Conservation (phyloP, 2,888 invertebrate genomes). For the Antheraea yamamai region DNA sequence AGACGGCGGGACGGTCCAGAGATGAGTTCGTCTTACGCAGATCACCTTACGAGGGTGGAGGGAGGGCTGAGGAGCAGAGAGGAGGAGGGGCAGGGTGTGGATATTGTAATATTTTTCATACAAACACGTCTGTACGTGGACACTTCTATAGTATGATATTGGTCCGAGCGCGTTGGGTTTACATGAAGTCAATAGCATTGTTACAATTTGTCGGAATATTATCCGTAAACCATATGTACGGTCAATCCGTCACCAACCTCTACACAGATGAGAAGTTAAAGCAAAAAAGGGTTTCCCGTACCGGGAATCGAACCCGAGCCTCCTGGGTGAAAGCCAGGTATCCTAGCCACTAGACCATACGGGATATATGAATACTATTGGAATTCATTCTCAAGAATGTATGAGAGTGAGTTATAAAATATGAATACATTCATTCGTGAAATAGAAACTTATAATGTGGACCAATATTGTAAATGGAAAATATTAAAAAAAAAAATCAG, state of each 20-base stretch:
- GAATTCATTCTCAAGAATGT: background rate
- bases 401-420: background rate
- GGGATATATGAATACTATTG: constrained; percentile 51
- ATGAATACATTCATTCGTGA: background rate
- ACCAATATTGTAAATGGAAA: background rate
- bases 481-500: too few species aligned
- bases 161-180: constrained; percentile 51
- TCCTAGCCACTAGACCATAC: constrained; percentile 87
- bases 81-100: constrained; percentile 45
- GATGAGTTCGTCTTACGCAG: constrained; percentile 56
- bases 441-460: background rate
- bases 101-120: constrained; percentile 83
- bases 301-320: constrained; percentile 89
- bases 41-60: constrained; percentile 55
- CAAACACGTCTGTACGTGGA: constrained; percentile 82
- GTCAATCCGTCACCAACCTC: too few species aligned
- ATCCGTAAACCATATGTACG: too few species aligned
- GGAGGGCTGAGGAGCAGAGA: constrained; percentile 33
- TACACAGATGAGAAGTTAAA: background rate
- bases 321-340: constrained; percentile 88
- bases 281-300: constrained; percentile 76
- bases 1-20: constrained; percentile 26
- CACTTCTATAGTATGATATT: constrained; percentile 80
- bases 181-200: constrained; percentile 44
- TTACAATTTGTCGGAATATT: background rate